Base-by-base conservation (phyloP, 1,140 invertebrate species). In the Pygmarrhopalites habei region DNA sequence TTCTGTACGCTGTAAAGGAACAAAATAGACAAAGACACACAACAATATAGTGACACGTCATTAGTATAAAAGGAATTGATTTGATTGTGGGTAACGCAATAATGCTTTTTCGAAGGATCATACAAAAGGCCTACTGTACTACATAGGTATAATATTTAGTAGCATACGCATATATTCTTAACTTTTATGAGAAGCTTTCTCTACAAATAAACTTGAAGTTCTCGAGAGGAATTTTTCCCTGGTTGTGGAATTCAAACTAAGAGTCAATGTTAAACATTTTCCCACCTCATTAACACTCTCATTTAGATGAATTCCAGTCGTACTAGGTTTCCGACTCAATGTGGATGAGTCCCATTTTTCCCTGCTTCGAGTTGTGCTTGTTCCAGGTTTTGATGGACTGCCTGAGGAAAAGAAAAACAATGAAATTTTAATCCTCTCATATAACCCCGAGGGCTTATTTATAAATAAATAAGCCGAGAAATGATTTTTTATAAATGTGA, bases 351-450 rank as follows among this genome's bases (percentile, higher is more conserved):
- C 53, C 53, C 53, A 56, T 41, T 56, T 56, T n/a, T 52, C 44
- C 35, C 47, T 49, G 47, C 35, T 53, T 3, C 49, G 30, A n/a
- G 62, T n/a, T 23, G 53, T 41, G n/a, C 59, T 62, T 29, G 64
- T 62, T 25, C 53, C 60, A 4, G 55, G 55, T 56, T 66, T 66
- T n/a, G 56, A 17, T 35, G 60, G 60, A 51, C 60, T 66, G 12
- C 65, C 65, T 66, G 21, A 15, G n/a, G n/a, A 28, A 59, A n/a
- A 26, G 5, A 60, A 49, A 30, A 32, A 46, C 26, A 39, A 41
- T 52, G n/a, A 15, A 47, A 47, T 21, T 10, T 39, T 21, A 29
- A 49, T n/a, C n/a, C n/a, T n/a, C n/a, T n/a, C n/a, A n/a, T 35
- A 35, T 35, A 7, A 35, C 32, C 15, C 15, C 5, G 15, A 35